Conservation (phyloP, 1,140 invertebrate species). For the Pseudomyrmex dendroicus region DNA sequence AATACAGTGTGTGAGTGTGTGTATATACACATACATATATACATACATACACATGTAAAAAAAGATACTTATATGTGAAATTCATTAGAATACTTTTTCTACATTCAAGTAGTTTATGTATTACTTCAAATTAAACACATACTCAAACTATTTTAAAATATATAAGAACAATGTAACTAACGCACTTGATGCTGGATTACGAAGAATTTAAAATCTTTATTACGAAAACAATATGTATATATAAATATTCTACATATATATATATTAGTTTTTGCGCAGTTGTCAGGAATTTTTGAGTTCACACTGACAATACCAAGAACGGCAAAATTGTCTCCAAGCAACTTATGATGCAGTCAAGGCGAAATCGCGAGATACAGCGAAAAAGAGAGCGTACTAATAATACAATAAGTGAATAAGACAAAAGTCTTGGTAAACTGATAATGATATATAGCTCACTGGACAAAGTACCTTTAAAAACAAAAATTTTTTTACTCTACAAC, state of each 20-base stretch:
- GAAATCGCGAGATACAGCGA: conserved; percentile 40
- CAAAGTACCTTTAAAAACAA: no score
- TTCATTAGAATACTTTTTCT: conserved; percentile 63
- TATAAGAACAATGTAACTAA: conserved; percentile 48
- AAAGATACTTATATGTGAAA: conserved; percentile 60
- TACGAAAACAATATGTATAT: not conserved
- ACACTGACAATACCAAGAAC: no score
- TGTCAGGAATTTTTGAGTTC: no score
- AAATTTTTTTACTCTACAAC: no score
- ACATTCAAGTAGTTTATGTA: conserved; percentile 57
- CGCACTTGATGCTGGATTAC: not conserved
- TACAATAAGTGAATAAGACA: no score
- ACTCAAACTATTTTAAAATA: conserved; percentile 60
- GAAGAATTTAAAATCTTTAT: conserved; percentile 29
- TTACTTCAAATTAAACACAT: conserved; percentile 59
- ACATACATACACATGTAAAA: conserved; percentile 53
- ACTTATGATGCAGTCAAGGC: no score
- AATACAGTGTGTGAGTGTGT: conserved; percentile 56
- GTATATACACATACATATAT: not conserved
- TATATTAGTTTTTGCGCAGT: no score
- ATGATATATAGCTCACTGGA: no score
- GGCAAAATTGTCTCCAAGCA: no score
- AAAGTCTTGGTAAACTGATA: no score
- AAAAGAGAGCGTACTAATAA: conserved; percentile 13
- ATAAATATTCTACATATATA: no score